These are phyloP conservation scores for Tautogolabrus adspersus DNA, from an alignment of 2,113 vertebrate species.

Conservation along the genomic window DNA sequence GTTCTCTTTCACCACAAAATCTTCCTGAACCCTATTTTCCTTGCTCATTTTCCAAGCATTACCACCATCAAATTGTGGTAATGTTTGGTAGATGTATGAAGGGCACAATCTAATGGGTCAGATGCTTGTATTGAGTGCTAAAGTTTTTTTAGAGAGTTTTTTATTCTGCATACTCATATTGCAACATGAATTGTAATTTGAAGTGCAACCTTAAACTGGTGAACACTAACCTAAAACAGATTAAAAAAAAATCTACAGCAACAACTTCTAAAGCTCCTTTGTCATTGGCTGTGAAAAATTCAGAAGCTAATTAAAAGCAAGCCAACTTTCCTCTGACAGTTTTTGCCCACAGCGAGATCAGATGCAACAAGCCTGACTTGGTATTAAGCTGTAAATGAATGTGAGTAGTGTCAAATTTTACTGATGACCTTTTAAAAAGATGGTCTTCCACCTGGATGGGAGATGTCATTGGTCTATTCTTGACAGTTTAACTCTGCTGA, in stretches of 20 bases:
- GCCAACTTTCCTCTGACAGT: conserved; percentile 24
- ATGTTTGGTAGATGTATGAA: too few relatives aligned
- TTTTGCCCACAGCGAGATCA: conserved; percentile 53
- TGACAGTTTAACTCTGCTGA: conserved; percentile 70
- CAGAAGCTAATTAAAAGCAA: conserved; percentile 14
- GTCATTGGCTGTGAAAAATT: not conserved
- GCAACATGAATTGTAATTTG: too few relatives aligned
- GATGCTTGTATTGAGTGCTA: too few relatives aligned
- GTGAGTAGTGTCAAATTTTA: conserved; percentile 54
- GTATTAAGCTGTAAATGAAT: conserved; percentile 33
- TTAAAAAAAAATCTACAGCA: not conserved
- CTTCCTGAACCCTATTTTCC: not conserved
- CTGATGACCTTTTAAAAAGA: conserved; percentile 52
- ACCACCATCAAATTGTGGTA: too few relatives aligned
- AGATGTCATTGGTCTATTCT: conserved; percentile 48
- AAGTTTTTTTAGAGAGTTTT: too few relatives aligned
- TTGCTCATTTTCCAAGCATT: not conserved
- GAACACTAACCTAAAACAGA: not conserved
- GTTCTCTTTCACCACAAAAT: not conserved
- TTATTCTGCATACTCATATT: too few relatives aligned
- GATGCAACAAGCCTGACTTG: conserved; percentile 42
- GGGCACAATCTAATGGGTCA: too few relatives aligned
- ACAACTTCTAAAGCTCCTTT: not conserved
- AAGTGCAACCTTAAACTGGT: too few relatives aligned
- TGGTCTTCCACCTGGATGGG: conserved; percentile 43